Conservation (phyloP, 2,797 vertebrate genomes). For the Todus mexicanus region DNA sequence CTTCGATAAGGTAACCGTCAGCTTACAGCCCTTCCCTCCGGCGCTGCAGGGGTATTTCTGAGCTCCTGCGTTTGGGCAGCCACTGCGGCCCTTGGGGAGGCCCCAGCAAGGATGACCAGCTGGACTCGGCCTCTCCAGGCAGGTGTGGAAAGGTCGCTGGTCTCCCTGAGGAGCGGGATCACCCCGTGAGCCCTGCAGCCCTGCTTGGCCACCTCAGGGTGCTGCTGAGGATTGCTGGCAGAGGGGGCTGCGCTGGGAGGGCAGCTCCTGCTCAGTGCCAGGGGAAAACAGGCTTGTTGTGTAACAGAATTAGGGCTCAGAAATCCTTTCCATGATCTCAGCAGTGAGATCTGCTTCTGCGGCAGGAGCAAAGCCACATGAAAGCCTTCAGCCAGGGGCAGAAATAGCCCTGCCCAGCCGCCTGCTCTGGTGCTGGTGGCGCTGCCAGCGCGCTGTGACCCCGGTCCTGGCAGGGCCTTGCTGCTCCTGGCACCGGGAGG, state of each 20-base stretch:
- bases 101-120: background rate
- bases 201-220: background rate
- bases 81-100: background rate
- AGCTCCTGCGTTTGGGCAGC: background rate
- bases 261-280: background rate
- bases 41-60: background rate
- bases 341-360: background rate
- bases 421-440: background rate
- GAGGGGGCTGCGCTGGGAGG: background rate
- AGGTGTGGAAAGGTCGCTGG: fast-evolving
- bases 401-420: background rate
- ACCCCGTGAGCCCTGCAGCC: background rate
- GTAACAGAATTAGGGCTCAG: constrained; percentile 16
- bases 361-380: background rate
- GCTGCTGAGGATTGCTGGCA: background rate
- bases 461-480: background rate
- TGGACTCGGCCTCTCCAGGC: background rate
- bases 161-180: background rate
- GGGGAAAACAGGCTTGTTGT: constrained; percentile 8
- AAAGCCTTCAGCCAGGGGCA: background rate
- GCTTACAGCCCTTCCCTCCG: background rate
- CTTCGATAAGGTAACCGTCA: fast-evolving
- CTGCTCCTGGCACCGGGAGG: background rate
- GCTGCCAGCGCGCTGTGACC: background rate
- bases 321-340: constrained; percentile 21